Conservation (phyloP, 2,888 invertebrate species). For the Hofmannophila pseudospretella region DNA sequence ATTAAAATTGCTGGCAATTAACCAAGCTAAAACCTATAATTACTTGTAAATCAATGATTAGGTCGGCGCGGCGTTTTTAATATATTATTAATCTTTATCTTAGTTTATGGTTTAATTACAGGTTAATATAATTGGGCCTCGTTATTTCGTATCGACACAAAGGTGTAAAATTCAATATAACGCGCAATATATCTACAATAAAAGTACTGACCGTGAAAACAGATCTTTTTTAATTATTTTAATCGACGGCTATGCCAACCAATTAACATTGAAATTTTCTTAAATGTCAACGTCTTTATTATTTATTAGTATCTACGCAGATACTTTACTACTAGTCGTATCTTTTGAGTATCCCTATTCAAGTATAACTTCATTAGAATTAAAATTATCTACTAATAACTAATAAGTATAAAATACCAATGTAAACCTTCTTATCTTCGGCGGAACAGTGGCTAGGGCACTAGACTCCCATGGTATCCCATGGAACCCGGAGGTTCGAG, state of each 20-base stretch:
- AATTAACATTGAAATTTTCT: conserved; percentile 9
- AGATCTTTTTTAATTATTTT: conserved; percentile 14
- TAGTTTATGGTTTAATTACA: conserved; percentile 72
- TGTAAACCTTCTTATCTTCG: no score
- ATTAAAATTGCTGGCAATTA: conserved; percentile 73
- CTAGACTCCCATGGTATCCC: no score
- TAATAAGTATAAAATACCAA: no score
- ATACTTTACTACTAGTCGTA: no score
- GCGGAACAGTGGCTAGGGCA: no score
- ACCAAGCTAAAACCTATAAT: conserved; percentile 50
- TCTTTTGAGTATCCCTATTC: no score
- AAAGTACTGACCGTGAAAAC: conserved; percentile 26
- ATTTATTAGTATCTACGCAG: no score
- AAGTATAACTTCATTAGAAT: no score
- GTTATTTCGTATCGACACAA: conserved; percentile 44
- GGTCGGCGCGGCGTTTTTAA: conserved; percentile 49
- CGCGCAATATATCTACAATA: conserved; percentile 42
- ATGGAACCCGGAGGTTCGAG: no score
- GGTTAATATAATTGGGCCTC: conserved; percentile 44
- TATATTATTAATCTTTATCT: conserved; percentile 53
- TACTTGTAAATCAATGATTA: conserved; percentile 74
- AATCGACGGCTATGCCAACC: conserved; percentile 11
- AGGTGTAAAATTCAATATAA: conserved; percentile 50
- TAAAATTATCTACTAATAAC: no score
- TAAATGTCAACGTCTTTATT: conserved; percentile 10